Conservation (phyloP, 2,797 vertebrate genomes). For the Squalus acanthias region DNA sequence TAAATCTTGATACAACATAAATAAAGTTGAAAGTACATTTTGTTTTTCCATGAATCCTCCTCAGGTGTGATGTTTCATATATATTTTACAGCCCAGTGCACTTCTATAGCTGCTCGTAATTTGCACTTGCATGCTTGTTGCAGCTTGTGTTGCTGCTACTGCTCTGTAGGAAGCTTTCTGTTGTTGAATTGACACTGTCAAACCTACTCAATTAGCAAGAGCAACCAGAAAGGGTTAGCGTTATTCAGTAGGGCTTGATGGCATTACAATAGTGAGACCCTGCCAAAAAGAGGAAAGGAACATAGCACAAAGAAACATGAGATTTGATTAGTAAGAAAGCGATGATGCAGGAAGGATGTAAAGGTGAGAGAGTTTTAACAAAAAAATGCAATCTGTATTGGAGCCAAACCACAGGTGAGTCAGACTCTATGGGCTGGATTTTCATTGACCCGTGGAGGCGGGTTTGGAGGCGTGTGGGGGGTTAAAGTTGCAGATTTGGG, state of each 20-base stretch:
- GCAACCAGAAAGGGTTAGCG: not conserved
- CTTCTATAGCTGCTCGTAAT: not conserved
- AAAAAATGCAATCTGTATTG: not conserved
- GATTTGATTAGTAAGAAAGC: not conserved
- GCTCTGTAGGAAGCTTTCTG: not conserved
- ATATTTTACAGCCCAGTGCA: no score
- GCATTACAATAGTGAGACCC: not conserved
- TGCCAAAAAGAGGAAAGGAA: not conserved
- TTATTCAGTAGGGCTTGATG: not conserved
- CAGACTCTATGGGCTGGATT: not conserved
- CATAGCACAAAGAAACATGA: no score
- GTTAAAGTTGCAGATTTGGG: no score
- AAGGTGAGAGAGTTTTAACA: not conserved
- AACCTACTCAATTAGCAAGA: not conserved
- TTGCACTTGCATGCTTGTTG: not conserved
- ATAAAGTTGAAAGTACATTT: no score
- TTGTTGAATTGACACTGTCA: not conserved
- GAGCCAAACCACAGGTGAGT: not conserved
- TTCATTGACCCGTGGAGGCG: no score
- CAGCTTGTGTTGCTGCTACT: not conserved
- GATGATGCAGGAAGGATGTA: not conserved
- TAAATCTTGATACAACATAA: no score
- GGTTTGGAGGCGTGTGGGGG: no score
- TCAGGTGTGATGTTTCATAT: no score
- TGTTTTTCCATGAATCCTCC: no score